Base-by-base conservation (phyloP, 2,888 invertebrate genomes). In the Drosophila meridiana region DNA sequence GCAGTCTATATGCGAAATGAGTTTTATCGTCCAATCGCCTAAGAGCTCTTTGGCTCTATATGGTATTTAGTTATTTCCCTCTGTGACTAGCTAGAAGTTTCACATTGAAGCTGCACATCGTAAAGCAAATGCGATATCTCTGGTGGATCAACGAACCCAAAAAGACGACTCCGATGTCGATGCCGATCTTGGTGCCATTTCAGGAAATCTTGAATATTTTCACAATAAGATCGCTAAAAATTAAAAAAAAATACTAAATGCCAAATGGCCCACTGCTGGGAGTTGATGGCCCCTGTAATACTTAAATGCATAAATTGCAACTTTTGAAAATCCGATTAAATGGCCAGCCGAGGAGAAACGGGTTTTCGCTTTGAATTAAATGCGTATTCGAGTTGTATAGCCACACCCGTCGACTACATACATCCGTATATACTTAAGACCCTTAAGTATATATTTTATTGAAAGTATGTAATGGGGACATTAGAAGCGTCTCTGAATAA, bases 301-400 rank as follows among this genome's bases (percentile, higher is more conserved):
- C 70, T 72, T 67, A 85, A 78, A 70, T 78, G 76, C 81, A 80
- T 90, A 87, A 89, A 90, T 84, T 80, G 80, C 78, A 84, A 86
- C 82, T 79, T 89, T 78, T 74, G 78, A 75, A 79, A 89, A 91
- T 84, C 84, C 74, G 89, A 75, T 82, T 75, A 70, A 70, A 50
- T 53, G 34, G 36, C 55, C 63, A 57, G 69, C 64, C 55, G 43
- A 45, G 69, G 36, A 26, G 38, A 55, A 91, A 87, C 90, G 62
- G 69, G 90, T 91, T 87, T 76, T 48, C 26, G 48, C 69, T 74
- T 76, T 78, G 79, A 81, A 83, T 72, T 69, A 48, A 53, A 53
- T 52, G 8, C 26, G 13, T 38, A 70, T 61, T 55, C n/a, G 9
- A 48, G 14, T 42, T 30, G 32, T 13, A 38, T 40, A 42, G 42